Evolutionary conservation across 2,113 vertebrate genomes (phyloP).

Genomic region (Microcebus tavaratra): DNA sequence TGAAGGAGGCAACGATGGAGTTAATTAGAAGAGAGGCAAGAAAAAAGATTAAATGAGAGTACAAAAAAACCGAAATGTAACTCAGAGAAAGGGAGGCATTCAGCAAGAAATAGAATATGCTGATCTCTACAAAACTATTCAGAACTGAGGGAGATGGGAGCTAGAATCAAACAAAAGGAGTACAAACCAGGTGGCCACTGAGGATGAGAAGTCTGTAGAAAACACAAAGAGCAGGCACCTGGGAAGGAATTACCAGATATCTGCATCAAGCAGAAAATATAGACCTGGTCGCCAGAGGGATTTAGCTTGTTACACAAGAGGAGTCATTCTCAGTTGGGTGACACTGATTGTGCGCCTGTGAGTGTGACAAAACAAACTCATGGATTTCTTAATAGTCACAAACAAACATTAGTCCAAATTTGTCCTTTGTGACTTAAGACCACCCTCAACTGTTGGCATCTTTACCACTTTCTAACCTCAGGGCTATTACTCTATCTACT

Average conservation of each 20-base stretch:
- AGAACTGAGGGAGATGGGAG: slow-evolving; percentile 65
- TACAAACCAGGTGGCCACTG: slow-evolving; percentile 76
- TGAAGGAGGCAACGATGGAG: slow-evolving; percentile 79
- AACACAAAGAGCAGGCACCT: slow-evolving; percentile 68
- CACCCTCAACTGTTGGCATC: not conserved
- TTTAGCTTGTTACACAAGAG: slow-evolving; percentile 26
- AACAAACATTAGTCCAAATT: not conserved
- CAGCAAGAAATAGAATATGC: slow-evolving; percentile 81
- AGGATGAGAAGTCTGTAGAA: slow-evolving; percentile 70
- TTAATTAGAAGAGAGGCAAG: slow-evolving; percentile 77
- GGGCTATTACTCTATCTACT: not conserved
- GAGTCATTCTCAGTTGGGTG: not conserved
- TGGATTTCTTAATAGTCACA: not conserved
- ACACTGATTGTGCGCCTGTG: not conserved
- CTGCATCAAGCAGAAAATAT: slow-evolving; percentile 43
- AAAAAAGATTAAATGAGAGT: slow-evolving; percentile 75
- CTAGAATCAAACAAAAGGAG: slow-evolving; percentile 75
- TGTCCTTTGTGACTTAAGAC: not conserved
- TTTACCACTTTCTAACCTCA: not conserved
- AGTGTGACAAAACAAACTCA: slow-evolving; percentile 16
- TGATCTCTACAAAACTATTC: slow-evolving; percentile 79
- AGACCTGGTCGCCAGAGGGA: not conserved
- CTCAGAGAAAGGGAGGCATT: slow-evolving; percentile 75
- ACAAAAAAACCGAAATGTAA: slow-evolving; percentile 77
- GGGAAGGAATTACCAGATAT: slow-evolving; percentile 61